Percentiles rank a stretch among this genome's conserved stretches.
phyloP scores from a whole-genome alignment of 2,888 invertebrate species.

The Ariolimax columbianus region DNA sequence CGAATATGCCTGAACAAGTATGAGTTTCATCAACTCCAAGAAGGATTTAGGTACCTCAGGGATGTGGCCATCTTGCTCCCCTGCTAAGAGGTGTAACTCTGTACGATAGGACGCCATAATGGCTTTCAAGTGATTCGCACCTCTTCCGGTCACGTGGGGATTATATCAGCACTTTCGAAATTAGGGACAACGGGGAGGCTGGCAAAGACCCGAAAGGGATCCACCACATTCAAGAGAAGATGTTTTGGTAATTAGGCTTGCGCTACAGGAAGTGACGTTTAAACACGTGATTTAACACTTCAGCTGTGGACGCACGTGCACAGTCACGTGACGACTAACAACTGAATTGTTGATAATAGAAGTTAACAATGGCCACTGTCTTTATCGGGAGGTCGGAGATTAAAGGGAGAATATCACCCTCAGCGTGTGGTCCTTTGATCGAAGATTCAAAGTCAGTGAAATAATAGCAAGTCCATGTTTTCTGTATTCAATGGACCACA shows the following conservation, averaged over 20 bases:
- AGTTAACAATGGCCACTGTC: neutral
- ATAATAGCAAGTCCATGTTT: too few relatives aligned
- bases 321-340: slow-evolving; percentile 18
- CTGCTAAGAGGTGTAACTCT: slow-evolving; percentile 28
- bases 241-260: slow-evolving; percentile 18
- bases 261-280: slow-evolving; percentile 28
- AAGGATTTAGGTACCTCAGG: neutral
- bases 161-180: slow-evolving; percentile 30
- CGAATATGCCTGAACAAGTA: neutral
- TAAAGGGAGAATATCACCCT: neutral
- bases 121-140: slow-evolving; percentile 35
- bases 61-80: slow-evolving; percentile 10
- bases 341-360: neutral
- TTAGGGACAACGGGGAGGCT: slow-evolving; percentile 6
- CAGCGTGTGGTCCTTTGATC: neutral
- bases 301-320: slow-evolving; percentile 30
- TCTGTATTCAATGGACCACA: too few relatives aligned
- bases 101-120: slow-evolving; percentile 26
- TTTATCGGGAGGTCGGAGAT: too few relatives aligned
- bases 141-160: slow-evolving; percentile 36
- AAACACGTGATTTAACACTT: slow-evolving; percentile 33
- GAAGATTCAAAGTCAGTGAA: neutral
- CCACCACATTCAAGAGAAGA: neutral
- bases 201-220: slow-evolving; percentile 2
- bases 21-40: slow-evolving; percentile 1